phyloP scores from a whole-genome alignment of 2,888 invertebrate species.

The Adineta ricciae region DNA sequence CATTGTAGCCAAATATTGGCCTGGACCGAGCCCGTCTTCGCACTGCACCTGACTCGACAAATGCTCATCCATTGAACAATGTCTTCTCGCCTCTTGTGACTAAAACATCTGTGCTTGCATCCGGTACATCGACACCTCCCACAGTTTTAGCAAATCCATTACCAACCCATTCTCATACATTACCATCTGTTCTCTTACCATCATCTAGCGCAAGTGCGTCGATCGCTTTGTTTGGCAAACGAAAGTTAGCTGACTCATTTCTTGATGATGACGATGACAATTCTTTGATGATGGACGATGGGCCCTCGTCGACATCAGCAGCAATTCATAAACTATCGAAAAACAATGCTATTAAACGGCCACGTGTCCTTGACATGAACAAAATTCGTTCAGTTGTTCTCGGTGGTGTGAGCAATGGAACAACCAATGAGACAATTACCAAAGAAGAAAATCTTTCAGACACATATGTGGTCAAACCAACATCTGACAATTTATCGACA shows the following conservation, averaged over 20 bases:
- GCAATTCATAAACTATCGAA: background rate
- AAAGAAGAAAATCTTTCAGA: background rate
- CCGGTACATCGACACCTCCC: background rate
- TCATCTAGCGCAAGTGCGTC: background rate
- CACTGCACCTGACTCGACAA: background rate
- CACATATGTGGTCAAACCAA: background rate
- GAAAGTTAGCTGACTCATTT: slow-evolving; percentile 13
- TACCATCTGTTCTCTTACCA: background rate
- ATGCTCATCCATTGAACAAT: background rate
- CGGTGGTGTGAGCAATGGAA: background rate
- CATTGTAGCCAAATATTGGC: background rate
- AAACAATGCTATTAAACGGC: background rate
- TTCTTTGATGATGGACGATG: background rate
- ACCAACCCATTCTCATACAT: background rate
- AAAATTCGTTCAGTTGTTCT: background rate
- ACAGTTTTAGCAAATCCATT: background rate
- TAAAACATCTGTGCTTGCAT: background rate
- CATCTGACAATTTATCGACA: background rate
- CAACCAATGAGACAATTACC: background rate
- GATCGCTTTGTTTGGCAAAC: background rate
- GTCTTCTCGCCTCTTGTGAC: background rate
- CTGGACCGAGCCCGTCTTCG: background rate
- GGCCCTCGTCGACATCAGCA: background rate
- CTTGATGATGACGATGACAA: background rate
- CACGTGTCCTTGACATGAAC: slow-evolving; percentile 14